Conservation (phyloP, 2,797 vertebrate genomes). For the Cottoperca gobio region DNA sequence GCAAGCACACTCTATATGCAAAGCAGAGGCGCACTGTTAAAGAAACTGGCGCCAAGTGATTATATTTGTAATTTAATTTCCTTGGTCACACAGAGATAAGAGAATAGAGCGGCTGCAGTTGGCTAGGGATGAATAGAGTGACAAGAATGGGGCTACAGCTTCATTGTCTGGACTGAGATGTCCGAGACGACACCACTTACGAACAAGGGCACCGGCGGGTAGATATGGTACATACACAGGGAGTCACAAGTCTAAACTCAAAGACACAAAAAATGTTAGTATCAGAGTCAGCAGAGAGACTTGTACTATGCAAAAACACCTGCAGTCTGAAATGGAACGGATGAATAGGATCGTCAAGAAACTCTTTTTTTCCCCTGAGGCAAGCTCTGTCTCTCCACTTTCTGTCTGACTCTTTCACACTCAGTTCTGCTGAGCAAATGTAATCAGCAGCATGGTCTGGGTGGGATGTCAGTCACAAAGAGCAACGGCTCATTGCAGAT, state of each 20-base stretch:
- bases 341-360: slow-evolving; percentile 53
- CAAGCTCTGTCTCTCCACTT: slow-evolving; percentile 27
- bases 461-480: slow-evolving; percentile 71
- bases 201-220: slow-evolving; percentile 43
- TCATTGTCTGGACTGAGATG: slow-evolving; percentile 77
- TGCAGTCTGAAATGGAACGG: slow-evolving; percentile 22
- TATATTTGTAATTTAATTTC: slow-evolving; percentile 89
- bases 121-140: slow-evolving; percentile 75
- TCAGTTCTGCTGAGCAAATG: slow-evolving; percentile 63
- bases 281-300: slow-evolving; percentile 14
- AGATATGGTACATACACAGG: slow-evolving; percentile 34
- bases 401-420: slow-evolving; percentile 24
- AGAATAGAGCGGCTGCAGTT: slow-evolving; percentile 71
- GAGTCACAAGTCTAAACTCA: slow-evolving; percentile 35
- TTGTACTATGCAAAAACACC: slow-evolving; percentile 13
- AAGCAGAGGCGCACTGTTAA: slow-evolving; percentile 80
- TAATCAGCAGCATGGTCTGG: slow-evolving; percentile 74
- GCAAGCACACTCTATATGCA: slow-evolving; percentile 85
- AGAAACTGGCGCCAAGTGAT: slow-evolving; percentile 81
- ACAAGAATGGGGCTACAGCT: slow-evolving; percentile 70
- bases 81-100: slow-evolving; percentile 85
- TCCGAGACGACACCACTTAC: slow-evolving; percentile 62
- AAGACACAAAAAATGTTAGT: slow-evolving; percentile 38
- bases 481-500: slow-evolving; percentile 78
- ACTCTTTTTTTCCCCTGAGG: slow-evolving; percentile 8